A percentile compares a stretch with the other conserved stretches of the same genome.
These are phyloP conservation scores for Pteruthius melanotis DNA, from an alignment of 2,113 vertebrate species.

Conservation along the genomic window DNA sequence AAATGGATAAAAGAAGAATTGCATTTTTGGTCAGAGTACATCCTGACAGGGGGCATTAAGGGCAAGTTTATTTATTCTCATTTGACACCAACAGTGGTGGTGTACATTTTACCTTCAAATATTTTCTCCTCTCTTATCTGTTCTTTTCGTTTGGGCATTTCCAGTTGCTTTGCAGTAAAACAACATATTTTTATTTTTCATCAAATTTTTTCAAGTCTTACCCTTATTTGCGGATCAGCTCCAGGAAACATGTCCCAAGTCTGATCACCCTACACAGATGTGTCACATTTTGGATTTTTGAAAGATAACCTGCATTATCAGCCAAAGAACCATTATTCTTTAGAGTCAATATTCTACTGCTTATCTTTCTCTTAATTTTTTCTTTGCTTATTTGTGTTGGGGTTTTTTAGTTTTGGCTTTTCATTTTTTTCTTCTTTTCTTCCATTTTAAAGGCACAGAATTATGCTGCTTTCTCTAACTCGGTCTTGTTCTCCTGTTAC, in stretches of 20 bases:
- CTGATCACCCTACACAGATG: background rate
- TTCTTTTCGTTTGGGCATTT: background rate
- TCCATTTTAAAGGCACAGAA: background rate
- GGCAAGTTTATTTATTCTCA: background rate
- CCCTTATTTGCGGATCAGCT: background rate
- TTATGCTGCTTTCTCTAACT: background rate
- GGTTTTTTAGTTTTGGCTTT: fast-evolving
- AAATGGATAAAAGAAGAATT: background rate
- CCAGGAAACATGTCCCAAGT: background rate
- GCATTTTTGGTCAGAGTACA: background rate
- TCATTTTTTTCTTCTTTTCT: background rate
- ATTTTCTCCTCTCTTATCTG: background rate
- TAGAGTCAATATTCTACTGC: background rate
- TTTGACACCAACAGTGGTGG: background rate
- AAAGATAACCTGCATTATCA: background rate
- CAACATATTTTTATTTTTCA: background rate
- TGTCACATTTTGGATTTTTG: background rate
- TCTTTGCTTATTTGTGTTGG: background rate
- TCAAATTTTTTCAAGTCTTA: background rate
- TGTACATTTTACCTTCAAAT: background rate
- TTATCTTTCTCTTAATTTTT: background rate
- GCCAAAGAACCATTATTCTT: background rate
- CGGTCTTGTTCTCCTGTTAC: background rate
- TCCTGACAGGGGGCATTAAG: background rate
- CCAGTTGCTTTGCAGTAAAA: background rate